Base-by-base conservation (phyloP, 2,888 invertebrate species). In the Gerris lacustris region DNA sequence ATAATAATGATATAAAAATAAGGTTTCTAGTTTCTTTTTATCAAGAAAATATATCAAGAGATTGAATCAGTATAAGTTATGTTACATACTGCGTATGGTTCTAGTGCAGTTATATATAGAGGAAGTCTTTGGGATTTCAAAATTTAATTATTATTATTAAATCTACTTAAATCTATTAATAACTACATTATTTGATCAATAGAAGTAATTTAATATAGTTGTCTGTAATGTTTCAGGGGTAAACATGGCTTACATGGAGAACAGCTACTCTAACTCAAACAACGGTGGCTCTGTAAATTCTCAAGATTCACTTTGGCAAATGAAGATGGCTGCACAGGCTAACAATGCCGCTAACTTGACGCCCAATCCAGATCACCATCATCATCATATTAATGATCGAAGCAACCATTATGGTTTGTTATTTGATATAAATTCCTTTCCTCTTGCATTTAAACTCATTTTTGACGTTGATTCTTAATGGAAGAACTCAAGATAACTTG, bases 281-380 rank as follows among this genome's bases (percentile, higher is more conserved):
- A 93, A 94, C 81, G 94, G 94, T n/a, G 94, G 94, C 76, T 94
- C 94, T 77, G 94, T 94, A 72, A 94, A 95, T 83, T 94, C 94
- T 6, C 94, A 94, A 81, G 94, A 94, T 81, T 94, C 94, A 63
- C 82, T 95, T 78, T 94, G 95, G 94, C 94, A 94, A 82, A 90
- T 94, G 86, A 94, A 94, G 82, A 90, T 90, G 86, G 90, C 90
- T 0, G 90, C 89, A n/a, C 74, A 74, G 63, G 86, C 85, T 5
- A 88, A 87, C 77, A 86, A 86, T 76, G 87, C 87, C 69, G 87
- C 86, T 70, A 87, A 86, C 77, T 63, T 73, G 6, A 73, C 71
- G 44, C 72, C 73, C 70, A 74, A 72, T 63, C 75, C 76, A 66
- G 75, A 75, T 15, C 76, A 76, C 45, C 77, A 76, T 66, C 76